A percentile compares a stretch with the other conserved stretches of the same genome.
These are phyloP conservation scores for Pocota personata DNA, from an alignment of 2,888 invertebrate genomes.

Conservation along the genomic window DNA sequence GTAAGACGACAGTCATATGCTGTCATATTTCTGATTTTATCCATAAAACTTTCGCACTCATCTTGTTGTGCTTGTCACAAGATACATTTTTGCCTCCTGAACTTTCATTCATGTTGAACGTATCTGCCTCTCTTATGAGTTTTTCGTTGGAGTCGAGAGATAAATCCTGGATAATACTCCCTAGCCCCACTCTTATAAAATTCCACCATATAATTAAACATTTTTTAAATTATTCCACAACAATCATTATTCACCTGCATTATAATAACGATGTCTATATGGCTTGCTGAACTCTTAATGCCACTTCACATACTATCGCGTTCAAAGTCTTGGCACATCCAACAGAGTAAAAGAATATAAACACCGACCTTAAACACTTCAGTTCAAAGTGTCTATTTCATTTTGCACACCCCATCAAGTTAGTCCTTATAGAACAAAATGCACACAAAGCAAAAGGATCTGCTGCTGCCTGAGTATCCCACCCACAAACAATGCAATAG, in stretches of 20 bases:
- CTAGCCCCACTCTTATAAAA: too few relatives aligned
- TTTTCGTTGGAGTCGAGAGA: too few relatives aligned
- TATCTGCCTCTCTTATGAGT: too few relatives aligned
- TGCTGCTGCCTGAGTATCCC: neutral
- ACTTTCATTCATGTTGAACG: too few relatives aligned
- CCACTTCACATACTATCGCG: neutral
- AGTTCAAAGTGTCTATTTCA: slow-evolving; percentile 24
- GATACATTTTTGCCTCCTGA: too few relatives aligned
- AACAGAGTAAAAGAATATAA: neutral
- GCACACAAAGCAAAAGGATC: slow-evolving; percentile 3
- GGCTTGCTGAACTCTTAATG: neutral
- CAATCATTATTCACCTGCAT: neutral
- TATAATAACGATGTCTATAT: neutral
- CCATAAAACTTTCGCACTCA: too few relatives aligned
- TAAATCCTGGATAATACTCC: too few relatives aligned
- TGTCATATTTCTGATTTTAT: too few relatives aligned
- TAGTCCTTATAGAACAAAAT: slow-evolving; percentile 12
- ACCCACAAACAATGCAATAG: slow-evolving; percentile 32
- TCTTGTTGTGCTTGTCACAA: too few relatives aligned
- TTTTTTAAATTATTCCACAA: neutral
- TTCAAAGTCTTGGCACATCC: neutral
- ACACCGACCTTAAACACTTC: slow-evolving; percentile 20
- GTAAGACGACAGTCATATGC: too few relatives aligned
- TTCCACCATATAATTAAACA: too few relatives aligned
- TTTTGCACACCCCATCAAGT: slow-evolving; percentile 26